These are phyloP conservation scores for Trachurus trachurus DNA, from an alignment of 2,797 vertebrate genomes.

Conservation along the genomic window DNA sequence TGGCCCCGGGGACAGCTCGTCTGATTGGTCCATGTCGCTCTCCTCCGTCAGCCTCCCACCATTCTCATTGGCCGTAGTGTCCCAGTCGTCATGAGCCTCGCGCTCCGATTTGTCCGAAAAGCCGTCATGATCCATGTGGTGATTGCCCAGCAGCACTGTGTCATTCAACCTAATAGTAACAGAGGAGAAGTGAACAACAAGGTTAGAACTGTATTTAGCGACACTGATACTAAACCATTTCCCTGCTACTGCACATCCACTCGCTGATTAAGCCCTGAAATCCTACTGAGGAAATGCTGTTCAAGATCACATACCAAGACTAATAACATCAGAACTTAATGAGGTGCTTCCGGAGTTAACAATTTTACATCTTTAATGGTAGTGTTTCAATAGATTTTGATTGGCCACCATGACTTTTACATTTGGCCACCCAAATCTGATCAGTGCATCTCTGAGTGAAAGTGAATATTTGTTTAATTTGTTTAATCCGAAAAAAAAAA, in stretches of 20 bases:
- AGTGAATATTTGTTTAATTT: no score
- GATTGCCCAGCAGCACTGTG: conserved; percentile 85
- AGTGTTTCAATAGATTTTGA: neutral
- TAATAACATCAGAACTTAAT: conserved; percentile 17
- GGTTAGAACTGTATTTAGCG: conserved; percentile 16
- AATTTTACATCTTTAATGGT: neutral
- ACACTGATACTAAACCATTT: neutral
- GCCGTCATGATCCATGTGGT: conserved; percentile 92
- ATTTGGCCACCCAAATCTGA: no score
- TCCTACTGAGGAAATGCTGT: neutral
- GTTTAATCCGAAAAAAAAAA: no score
- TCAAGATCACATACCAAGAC: neutral
- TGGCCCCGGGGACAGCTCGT: conserved; percentile 84
- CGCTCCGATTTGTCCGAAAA: conserved; percentile 95
- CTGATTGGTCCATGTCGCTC: conserved; percentile 92
- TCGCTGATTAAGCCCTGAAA: neutral
- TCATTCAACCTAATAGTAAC: conserved; percentile 88
- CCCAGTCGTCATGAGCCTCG: conserved; percentile 92
- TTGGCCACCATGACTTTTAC: neutral
- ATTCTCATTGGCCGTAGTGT: conserved; percentile 88
- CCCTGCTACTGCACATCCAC: neutral
- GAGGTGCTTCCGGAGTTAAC: neutral
- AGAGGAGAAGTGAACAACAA: conserved; percentile 37
- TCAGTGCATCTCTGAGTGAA: no score
- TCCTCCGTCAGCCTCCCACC: conserved; percentile 90